phyloP scores from a whole-genome alignment of 2,797 vertebrate genomes.

The Knipowitschia caucasica region DNA sequence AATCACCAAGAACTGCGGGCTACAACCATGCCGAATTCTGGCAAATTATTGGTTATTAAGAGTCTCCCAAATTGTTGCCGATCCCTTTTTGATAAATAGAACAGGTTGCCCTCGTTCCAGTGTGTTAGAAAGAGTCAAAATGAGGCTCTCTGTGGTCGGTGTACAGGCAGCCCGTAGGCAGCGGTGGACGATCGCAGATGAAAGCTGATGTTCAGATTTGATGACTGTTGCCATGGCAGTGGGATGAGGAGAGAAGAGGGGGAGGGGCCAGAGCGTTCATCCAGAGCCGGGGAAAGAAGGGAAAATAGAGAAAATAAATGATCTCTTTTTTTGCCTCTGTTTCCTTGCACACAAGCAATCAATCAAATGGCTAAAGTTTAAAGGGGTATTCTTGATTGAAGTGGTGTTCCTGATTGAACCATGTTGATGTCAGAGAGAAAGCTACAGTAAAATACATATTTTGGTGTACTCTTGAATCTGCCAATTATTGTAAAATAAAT shows the following conservation, averaged over 20 bases:
- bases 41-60: conserved; percentile 46
- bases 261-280: conserved; percentile 34
- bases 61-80: conserved; percentile 9
- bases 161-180: conserved; percentile 60
- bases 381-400: conserved; percentile 43
- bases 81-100: conserved; percentile 34
- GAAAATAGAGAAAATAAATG: conserved; percentile 39
- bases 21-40: conserved; percentile 38
- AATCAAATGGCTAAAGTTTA: conserved; percentile 4
- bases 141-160: conserved; percentile 47
- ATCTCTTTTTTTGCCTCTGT: conserved; percentile 14
- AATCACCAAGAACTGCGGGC: conserved; percentile 50
- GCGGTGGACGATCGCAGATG: conserved; percentile 52
- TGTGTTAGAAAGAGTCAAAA: conserved; percentile 50
- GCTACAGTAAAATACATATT: neutral
- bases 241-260: conserved; percentile 47
- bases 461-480: too few species aligned
- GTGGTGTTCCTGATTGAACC: conserved; percentile 56
- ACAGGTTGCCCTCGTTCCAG: conserved; percentile 18
- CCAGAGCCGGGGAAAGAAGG: conserved; percentile 22
- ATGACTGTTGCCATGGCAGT: conserved; percentile 75
- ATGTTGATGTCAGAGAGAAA: neutral
- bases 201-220: conserved; percentile 73
- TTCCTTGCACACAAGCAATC: conserved; percentile 8
- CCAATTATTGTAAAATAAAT: too few species aligned